Evolutionary conservation across 2,888 invertebrate species (phyloP).

Genomic region (Polyploca ridens): DNA sequence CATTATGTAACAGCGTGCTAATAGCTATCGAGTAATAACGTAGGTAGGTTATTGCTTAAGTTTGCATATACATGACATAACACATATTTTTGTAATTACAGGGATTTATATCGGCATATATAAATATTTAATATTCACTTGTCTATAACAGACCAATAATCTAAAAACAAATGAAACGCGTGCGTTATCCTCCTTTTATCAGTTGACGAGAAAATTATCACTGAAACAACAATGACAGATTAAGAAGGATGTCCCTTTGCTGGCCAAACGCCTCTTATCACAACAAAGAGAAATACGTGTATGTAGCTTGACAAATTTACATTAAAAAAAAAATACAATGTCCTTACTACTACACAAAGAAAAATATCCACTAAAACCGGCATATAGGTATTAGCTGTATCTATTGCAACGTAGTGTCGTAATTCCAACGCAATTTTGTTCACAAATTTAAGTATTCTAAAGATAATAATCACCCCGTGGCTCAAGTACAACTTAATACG

Average conservation of each 20-base stretch:
- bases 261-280: not conserved
- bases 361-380: not conserved
- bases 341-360: not conserved
- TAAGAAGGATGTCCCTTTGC: not conserved
- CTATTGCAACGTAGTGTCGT: not conserved
- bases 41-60: not conserved
- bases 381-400: not conserved
- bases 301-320: not conserved
- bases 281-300: not conserved
- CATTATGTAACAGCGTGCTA: constrained; percentile 6
- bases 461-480: constrained; percentile 6
- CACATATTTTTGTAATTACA: not conserved
- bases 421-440: not conserved
- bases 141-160: not conserved
- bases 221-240: not conserved
- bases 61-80: not conserved
- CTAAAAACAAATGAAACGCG: not conserved
- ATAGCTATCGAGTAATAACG: constrained; percentile 8
- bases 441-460: not conserved
- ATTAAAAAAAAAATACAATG: not conserved
- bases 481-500: not conserved
- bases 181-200: not conserved
- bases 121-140: not conserved
- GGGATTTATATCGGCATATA: not conserved
- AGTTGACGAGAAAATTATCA: not conserved